Base-by-base conservation (phyloP, 2,113 vertebrate genomes). In the Hemibagrus wyckioides region DNA sequence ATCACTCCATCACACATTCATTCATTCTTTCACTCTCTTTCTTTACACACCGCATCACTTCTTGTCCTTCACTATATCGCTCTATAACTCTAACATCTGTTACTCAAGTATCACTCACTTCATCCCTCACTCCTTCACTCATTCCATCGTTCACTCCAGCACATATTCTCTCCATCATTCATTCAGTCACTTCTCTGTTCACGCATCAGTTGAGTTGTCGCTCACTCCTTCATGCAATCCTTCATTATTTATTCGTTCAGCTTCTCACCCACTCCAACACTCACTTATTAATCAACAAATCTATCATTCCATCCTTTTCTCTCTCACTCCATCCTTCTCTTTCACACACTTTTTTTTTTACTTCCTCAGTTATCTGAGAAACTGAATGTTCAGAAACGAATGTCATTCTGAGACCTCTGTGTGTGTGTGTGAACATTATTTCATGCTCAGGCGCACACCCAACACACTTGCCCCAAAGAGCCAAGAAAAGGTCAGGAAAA, bases 381-480 rank as follows among this genome's bases (percentile, higher is more conserved):
- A 8, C 48, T 23, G 56, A 36, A 33, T 54, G 17, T 36, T 28
- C 21, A 44, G 21, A 44, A 75, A 75, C 30, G n/a, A 52, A 79
- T 54, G 25, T 0, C 39, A 44, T 73, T 48, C 73, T 25, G 73
- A 50, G 25, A 79, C 0, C 28, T 77, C 11, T 56, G 77, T 80
- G 77, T 56, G 77, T 80, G 77, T 3, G 17, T 14, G n/a, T 1
- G 28, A 13, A 50, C 33, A 82, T 33, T 52, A 83, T 52, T 83
- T 69, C 82, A 65, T 65, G 41, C 61, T 83, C 61, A 85, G 28
- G 1, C 33, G 36, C 82, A 59, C 84, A 48, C 71, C 5, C 71
- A 63, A 61, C 56, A 77, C 19, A 11, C 39, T 56, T 48, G 41
- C 54, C 33, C 54, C 39, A n/a, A 23, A 41, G 50, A 44, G 23